Percentiles rank a stretch among this genome's conserved stretches.
Conservation (phyloP, 30 jellyfish, hydroid and myxozoan species). For the Aurelia sp. region DNA sequence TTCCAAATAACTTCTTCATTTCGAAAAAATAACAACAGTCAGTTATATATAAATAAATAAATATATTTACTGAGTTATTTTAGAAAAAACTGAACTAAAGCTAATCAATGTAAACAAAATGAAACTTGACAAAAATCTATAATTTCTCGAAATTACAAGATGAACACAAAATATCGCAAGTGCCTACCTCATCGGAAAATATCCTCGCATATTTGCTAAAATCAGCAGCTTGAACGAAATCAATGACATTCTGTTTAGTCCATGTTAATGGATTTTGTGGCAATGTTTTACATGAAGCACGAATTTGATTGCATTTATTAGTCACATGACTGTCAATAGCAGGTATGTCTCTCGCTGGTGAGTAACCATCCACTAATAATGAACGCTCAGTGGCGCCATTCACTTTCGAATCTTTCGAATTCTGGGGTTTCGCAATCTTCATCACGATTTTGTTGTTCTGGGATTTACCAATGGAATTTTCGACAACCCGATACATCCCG, state of each 20-base stretch:
- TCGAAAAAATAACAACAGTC: too few species aligned
- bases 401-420: conserved; percentile 44
- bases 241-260: conserved; percentile 87
- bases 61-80: too few species aligned
- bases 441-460: conserved; percentile 61
- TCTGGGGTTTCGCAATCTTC: conserved; percentile 76
- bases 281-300: conserved; percentile 67
- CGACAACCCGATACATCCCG: conserved; percentile 76
- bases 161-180: neutral
- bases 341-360: conserved; percentile 76
- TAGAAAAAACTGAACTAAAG: neutral
- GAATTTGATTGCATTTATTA: conserved; percentile 62
- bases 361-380: conserved; percentile 55
- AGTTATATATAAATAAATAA: too few species aligned
- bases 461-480: conserved; percentile 63
- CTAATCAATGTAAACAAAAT: neutral
- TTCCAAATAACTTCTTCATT: too few species aligned
- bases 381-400: conserved; percentile 64
- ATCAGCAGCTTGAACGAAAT: conserved; percentile 78
- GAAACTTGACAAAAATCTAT: neutral
- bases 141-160: neutral
- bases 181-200: conserved; percentile 84
- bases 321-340: conserved; percentile 68
- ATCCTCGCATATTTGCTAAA: conserved; percentile 66
- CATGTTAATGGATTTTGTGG: conserved; percentile 86